phyloP scores from a whole-genome alignment of 2,797 vertebrate genomes.

The Peromyscus aztecus region DNA sequence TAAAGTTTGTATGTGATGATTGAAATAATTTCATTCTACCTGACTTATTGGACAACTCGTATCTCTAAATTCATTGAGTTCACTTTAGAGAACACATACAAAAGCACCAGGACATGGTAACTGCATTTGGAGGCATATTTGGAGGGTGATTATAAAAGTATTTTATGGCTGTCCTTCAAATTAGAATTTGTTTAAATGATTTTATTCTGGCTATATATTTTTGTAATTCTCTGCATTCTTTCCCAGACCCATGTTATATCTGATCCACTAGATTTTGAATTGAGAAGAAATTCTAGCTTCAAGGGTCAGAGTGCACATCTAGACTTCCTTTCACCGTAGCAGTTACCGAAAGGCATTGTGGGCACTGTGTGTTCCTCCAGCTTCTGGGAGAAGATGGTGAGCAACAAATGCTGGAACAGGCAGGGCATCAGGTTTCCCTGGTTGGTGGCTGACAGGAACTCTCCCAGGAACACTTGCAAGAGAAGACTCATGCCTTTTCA shows the following conservation, averaged over 20 bases:
- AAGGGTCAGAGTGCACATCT: not conserved
- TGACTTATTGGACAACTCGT: not conserved
- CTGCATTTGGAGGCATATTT: constrained; percentile 20
- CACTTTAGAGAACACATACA: not conserved
- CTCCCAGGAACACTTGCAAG: not conserved
- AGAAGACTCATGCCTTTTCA: constrained; percentile 39
- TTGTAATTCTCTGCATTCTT: constrained; percentile 43
- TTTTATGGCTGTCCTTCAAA: constrained; percentile 1
- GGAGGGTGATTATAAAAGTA: not conserved
- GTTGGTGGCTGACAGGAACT: constrained; percentile 2
- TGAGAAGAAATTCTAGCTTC: constrained; percentile 17
- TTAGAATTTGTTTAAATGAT: constrained; percentile 47
- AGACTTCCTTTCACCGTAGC: not conserved
- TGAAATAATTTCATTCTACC: constrained; percentile 60
- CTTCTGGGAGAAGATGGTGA: constrained; percentile 5
- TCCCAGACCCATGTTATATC: not conserved
- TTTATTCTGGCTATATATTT: constrained; percentile 54
- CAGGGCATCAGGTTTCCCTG: not conserved
- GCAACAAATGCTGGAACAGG: not conserved
- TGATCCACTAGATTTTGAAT: constrained; percentile 41
- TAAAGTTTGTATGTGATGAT: constrained; percentile 67
- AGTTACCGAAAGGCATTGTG: not conserved
- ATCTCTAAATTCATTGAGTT: not conserved
- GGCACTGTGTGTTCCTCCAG: not conserved
- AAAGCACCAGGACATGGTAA: not conserved